phyloP scores from a whole-genome alignment of 2,888 invertebrate genomes.

The Margaritifera margaritifera region DNA sequence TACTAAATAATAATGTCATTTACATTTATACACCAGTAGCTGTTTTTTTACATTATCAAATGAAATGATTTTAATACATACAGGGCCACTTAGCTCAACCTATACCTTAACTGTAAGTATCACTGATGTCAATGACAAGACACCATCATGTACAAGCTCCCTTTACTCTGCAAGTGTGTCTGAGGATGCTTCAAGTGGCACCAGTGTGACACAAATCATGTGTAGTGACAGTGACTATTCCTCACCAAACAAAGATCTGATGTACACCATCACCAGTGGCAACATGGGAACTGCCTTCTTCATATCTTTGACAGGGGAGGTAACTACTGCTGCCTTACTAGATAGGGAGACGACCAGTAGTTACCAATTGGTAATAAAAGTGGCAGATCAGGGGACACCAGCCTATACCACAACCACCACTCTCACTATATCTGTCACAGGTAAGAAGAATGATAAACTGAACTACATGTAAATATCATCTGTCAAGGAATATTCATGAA shows the following conservation, averaged over 20 bases:
- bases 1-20: too few species aligned
- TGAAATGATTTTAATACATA: not conserved
- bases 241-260: slow-evolving; percentile 43
- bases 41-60: too few species aligned
- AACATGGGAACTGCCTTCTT: slow-evolving; percentile 30
- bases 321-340: slow-evolving; percentile 32
- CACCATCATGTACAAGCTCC: slow-evolving; percentile 50
- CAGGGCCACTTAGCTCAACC: slow-evolving; percentile 31
- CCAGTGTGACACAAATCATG: slow-evolving; percentile 37
- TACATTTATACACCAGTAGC: too few species aligned
- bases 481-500: too few species aligned
- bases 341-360: slow-evolving; percentile 39
- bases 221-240: slow-evolving; percentile 49
- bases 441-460: slow-evolving; percentile 13
- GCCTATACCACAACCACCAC: slow-evolving; percentile 34
- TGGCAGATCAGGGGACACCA: slow-evolving; percentile 34
- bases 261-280: slow-evolving; percentile 39
- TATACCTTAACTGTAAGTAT: slow-evolving; percentile 45
- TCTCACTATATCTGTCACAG: slow-evolving; percentile 39
- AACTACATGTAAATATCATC: slow-evolving; percentile 9
- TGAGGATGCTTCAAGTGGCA: slow-evolving; percentile 39
- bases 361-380: slow-evolving; percentile 35
- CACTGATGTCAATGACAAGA: slow-evolving; percentile 58
- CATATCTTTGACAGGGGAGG: slow-evolving; percentile 29
- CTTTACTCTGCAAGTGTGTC: slow-evolving; percentile 39